Percentiles rank a stretch among this genome's conserved stretches.
These are phyloP conservation scores for Tetragonula carbonaria DNA, from an alignment of 2,888 invertebrate genomes.

Conservation along the genomic window DNA sequence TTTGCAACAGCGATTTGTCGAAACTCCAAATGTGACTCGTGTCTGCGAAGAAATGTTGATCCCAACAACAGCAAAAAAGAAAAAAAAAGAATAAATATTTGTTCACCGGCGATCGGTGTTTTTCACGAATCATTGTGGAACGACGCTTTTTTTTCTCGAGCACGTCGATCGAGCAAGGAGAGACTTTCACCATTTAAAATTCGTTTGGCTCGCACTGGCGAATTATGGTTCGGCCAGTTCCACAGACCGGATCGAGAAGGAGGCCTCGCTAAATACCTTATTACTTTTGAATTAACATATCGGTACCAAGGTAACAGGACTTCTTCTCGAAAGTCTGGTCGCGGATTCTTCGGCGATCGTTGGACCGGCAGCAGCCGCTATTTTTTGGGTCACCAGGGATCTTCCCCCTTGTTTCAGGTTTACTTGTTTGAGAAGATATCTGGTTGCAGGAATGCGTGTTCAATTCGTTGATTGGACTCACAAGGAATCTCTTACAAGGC, in stretches of 20 bases:
- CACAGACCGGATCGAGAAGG: slow-evolving; percentile 68
- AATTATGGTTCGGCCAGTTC: slow-evolving; percentile 61
- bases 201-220: slow-evolving; percentile 67
- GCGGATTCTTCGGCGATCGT: slow-evolving; percentile 41
- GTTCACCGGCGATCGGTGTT: not conserved
- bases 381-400: slow-evolving; percentile 53
- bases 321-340: slow-evolving; percentile 46
- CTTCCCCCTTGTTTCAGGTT: not conserved
- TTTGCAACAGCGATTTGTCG: not conserved
- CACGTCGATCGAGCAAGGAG: slow-evolving; percentile 45
- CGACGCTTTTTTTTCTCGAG: slow-evolving; percentile 39
- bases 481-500: not conserved
- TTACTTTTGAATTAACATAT: slow-evolving; percentile 75
- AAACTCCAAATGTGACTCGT: not conserved
- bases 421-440: too few relatives aligned
- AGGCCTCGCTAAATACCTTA: slow-evolving; percentile 72
- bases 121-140: slow-evolving; percentile 30
- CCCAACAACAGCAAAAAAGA: not conserved
- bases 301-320: slow-evolving; percentile 73
- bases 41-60: not conserved
- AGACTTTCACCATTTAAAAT: slow-evolving; percentile 81
- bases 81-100: too few relatives aligned
- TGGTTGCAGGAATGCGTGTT: too few relatives aligned
- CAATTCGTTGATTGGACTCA: too few relatives aligned
- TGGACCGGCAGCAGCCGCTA: slow-evolving; percentile 29